phyloP scores from a whole-genome alignment of 2,113 vertebrate species.

The Mus musculus region DNA sequence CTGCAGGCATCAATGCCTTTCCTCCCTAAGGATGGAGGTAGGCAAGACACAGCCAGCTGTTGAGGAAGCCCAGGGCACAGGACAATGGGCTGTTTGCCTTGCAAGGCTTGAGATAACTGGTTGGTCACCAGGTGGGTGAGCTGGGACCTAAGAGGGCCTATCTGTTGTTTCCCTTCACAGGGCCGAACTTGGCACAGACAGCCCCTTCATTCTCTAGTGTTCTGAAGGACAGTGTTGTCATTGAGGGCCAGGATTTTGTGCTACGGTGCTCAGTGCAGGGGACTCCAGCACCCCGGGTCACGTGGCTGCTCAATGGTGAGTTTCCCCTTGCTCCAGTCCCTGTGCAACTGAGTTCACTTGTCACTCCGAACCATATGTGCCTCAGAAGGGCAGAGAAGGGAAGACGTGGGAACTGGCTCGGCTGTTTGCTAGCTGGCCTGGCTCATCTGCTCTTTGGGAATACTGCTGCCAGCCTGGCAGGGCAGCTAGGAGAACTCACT shows the following conservation, averaged over 20 bases:
- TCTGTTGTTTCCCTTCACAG: constrained; percentile 77
- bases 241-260: constrained; percentile 90
- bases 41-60: not conserved
- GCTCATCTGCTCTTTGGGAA: not conserved
- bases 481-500: not conserved
- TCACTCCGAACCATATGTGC: not conserved
- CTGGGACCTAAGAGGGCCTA: not conserved
- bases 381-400: not conserved
- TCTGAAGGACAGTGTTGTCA: constrained; percentile 86
- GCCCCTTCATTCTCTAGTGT: constrained; percentile 88
- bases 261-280: constrained; percentile 89
- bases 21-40: not conserved
- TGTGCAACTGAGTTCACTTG: not conserved
- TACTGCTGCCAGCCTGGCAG: not conserved
- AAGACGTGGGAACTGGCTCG: not conserved
- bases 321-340: not conserved
- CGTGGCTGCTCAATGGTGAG: constrained; percentile 94
- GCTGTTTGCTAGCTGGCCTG: not conserved
- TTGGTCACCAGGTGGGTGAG: no score
- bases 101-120: not conserved
- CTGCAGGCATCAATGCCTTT: not conserved
- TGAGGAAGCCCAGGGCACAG: not conserved
- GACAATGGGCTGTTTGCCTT: not conserved
- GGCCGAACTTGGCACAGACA: constrained; percentile 69
- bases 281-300: constrained; percentile 86